phyloP scores from a whole-genome alignment of 2,888 invertebrate species.

The Malthinus seriepunctatus region DNA sequence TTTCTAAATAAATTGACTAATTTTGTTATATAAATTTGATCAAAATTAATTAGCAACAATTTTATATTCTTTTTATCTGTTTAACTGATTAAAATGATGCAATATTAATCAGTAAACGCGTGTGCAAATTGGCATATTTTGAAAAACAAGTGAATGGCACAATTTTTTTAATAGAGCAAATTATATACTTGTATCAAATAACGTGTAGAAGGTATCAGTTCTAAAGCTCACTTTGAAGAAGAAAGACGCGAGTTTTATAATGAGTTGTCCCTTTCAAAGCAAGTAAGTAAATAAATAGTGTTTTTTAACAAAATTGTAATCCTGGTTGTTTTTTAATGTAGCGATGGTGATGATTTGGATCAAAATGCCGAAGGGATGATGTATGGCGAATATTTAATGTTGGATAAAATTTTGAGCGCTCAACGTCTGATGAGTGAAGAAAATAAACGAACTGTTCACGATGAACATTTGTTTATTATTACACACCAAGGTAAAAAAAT shows the following conservation, averaged over 20 bases:
- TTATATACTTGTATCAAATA: not conserved
- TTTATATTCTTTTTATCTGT: not conserved
- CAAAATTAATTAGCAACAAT: not conserved
- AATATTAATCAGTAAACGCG: not conserved
- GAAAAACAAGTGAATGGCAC: not conserved
- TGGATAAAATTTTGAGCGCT: slow-evolving; percentile 82
- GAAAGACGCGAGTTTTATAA: slow-evolving; percentile 35
- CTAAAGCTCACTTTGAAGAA: slow-evolving; percentile 36
- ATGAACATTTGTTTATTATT: slow-evolving; percentile 96
- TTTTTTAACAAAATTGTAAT: not conserved
- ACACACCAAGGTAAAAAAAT: slow-evolving; percentile 89
- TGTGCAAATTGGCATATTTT: not conserved
- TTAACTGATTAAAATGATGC: not conserved
- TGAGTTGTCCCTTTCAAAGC: slow-evolving; percentile 45
- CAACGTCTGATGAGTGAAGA: slow-evolving; percentile 81
- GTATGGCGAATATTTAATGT: slow-evolving; percentile 88
- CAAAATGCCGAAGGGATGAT: slow-evolving; percentile 76
- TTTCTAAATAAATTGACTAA: too few species aligned
- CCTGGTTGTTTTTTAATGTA: slow-evolving; percentile 36
- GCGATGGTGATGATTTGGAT: slow-evolving; percentile 62
- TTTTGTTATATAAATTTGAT: too few species aligned
- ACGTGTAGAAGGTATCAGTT: slow-evolving; percentile 24
- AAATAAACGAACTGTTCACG: slow-evolving; percentile 80
- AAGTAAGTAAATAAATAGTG: slow-evolving; percentile 31
- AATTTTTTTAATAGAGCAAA: not conserved